Evolutionary conservation across 2,888 invertebrate genomes (phyloP).

Genomic region (Pasiphila rectangulata): DNA sequence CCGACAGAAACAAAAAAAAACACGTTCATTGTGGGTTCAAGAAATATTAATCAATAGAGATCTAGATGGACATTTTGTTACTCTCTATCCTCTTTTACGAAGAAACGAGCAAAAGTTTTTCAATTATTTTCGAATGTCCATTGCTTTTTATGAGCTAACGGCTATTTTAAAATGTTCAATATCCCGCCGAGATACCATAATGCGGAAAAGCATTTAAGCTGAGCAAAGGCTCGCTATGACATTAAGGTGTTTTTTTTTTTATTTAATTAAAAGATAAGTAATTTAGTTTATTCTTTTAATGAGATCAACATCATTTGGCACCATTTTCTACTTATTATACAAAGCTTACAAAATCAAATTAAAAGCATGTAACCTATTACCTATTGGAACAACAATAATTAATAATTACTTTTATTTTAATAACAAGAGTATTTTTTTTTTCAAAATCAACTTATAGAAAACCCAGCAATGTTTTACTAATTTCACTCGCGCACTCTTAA

Average conservation of each 20-base stretch:
- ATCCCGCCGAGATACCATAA: slow-evolving; percentile 14
- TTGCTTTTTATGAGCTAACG: slow-evolving; percentile 20
- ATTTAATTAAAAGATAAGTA: slow-evolving; percentile 7
- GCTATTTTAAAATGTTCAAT: slow-evolving; percentile 18
- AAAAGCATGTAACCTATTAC: slow-evolving; percentile 4
- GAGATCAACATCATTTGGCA: slow-evolving; percentile 12
- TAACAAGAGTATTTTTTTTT: neutral
- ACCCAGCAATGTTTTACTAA: no score
- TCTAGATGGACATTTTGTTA: slow-evolving; percentile 16
- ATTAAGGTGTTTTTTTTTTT: slow-evolving; percentile 10
- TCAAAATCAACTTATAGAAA: neutral
- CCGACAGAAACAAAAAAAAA: slow-evolving; percentile 1
- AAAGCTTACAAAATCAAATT: slow-evolving; percentile 9
- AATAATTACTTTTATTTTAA: neutral
- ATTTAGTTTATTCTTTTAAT: slow-evolving; percentile 12
- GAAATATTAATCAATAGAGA: slow-evolving; percentile 13
- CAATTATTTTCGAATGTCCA: slow-evolving; percentile 19
- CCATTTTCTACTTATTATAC: slow-evolving; percentile 12
- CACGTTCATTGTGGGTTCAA: neutral
- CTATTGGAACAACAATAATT: slow-evolving; percentile 11
- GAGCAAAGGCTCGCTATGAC: slow-evolving; percentile 20
- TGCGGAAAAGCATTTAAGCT: slow-evolving; percentile 20
- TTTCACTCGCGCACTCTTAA: no score
- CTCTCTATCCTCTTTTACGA: slow-evolving; percentile 16
- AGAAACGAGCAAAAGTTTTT: slow-evolving; percentile 15